Conservation (phyloP, 2,888 invertebrate species). For the Rhopalosiphum nymphaeae region DNA sequence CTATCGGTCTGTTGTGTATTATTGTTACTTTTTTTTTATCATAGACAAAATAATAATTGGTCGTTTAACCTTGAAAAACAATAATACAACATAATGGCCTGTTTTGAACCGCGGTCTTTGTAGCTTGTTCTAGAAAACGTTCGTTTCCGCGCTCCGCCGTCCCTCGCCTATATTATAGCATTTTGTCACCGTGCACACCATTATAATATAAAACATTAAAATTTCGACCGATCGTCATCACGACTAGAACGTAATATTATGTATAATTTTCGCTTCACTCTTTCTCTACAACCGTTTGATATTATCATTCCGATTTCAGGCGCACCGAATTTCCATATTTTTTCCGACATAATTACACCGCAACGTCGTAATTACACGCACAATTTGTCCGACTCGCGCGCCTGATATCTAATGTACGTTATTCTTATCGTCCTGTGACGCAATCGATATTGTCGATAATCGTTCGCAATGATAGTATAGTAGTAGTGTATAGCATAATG, state of each 20-base stretch:
- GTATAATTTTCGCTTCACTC: not conserved
- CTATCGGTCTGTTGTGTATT: slow-evolving; percentile 1
- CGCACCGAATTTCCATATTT: slow-evolving; percentile 10
- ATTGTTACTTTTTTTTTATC: slow-evolving; percentile 18
- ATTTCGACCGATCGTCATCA: not conserved
- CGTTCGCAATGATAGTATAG: not conserved
- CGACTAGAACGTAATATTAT: not conserved
- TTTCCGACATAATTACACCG: not conserved
- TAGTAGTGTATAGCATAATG: not conserved
- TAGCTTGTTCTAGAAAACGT: slow-evolving; percentile 17
- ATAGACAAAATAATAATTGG: slow-evolving; percentile 16
- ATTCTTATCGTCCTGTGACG: not conserved
- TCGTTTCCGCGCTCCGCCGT: not conserved
- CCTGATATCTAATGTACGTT: not conserved
- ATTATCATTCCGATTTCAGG: not conserved
- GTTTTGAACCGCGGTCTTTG: not conserved
- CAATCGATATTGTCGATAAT: not conserved
- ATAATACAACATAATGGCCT: slow-evolving; percentile 16
- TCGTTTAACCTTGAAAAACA: slow-evolving; percentile 30
- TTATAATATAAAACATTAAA: not conserved
- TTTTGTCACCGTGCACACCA: not conserved
- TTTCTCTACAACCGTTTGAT: not conserved
- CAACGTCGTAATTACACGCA: not conserved
- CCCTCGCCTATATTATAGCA: not conserved
- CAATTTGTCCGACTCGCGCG: not conserved